phyloP scores from a whole-genome alignment of 2,888 invertebrate species.

The Brenthis daphne region DNA sequence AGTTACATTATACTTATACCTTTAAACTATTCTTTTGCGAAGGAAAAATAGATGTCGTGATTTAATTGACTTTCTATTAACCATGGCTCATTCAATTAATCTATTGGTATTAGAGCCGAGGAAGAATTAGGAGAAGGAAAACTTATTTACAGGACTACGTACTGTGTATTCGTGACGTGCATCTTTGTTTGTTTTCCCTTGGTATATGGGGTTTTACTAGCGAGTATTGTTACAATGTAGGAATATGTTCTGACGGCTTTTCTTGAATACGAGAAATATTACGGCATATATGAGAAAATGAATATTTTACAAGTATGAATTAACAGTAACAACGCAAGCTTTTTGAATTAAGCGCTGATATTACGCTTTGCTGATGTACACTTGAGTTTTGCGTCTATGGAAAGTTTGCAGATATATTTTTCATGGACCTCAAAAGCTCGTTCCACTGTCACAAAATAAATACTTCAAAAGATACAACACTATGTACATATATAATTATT shows the following conservation, averaged over 20 bases:
- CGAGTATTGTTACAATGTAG: slow-evolving; percentile 9
- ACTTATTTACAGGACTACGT: slow-evolving; percentile 11
- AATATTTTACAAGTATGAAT: background rate
- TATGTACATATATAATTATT: too few species aligned
- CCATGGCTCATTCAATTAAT: background rate
- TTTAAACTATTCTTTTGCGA: too few species aligned
- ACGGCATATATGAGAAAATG: background rate
- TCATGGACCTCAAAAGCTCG: too few species aligned
- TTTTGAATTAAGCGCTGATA: background rate
- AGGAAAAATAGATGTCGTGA: background rate
- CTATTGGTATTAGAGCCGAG: background rate
- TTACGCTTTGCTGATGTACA: background rate
- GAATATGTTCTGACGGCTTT: slow-evolving; percentile 7
- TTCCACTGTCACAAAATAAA: too few species aligned
- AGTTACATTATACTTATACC: too few species aligned
- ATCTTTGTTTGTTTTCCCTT: slow-evolving; percentile 20
- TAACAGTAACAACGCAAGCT: too few species aligned
- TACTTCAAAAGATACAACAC: too few species aligned
- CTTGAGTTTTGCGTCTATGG: background rate
- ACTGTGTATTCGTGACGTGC: slow-evolving; percentile 19
- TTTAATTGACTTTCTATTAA: background rate
- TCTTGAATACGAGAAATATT: slow-evolving; percentile 3
- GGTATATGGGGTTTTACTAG: slow-evolving; percentile 16
- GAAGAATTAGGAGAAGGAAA: slow-evolving; percentile 1
- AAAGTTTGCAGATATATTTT: too few species aligned